phyloP scores from a whole-genome alignment of 1,140 invertebrate genomes.

The Pseudachorutes palmiensis region DNA sequence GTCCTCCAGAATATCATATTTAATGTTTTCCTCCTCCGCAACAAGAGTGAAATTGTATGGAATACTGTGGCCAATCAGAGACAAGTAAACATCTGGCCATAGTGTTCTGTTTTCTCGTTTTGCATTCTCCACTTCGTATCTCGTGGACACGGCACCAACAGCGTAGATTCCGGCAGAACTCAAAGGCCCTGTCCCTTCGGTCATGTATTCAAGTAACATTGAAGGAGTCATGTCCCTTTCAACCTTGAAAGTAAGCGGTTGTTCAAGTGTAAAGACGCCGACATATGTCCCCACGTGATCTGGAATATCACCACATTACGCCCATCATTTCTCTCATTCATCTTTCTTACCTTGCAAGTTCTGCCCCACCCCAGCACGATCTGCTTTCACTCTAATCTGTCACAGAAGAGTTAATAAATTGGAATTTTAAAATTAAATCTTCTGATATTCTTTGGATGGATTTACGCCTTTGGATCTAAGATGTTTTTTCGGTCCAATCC shows the following conservation, averaged over 20 bases:
- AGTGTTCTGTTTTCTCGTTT: background rate
- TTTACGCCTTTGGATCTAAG: constrained; percentile 24
- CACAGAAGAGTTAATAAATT: background rate
- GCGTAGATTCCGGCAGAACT: constrained; percentile 8
- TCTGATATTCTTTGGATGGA: background rate
- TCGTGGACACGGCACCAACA: background rate
- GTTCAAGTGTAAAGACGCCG: constrained; percentile 23
- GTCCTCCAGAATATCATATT: background rate
- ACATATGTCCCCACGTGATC: constrained; percentile 41
- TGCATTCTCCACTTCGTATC: background rate
- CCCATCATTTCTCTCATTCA: background rate
- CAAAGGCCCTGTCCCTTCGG: constrained; percentile 23
- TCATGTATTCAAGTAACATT: constrained; percentile 15
- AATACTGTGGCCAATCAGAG: background rate
- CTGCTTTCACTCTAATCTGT: constrained; percentile 27
- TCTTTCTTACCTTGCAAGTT: constrained; percentile 39
- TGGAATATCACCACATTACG: background rate
- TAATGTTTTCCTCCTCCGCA: background rate
- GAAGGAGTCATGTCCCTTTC: constrained; percentile 16
- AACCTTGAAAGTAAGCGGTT: constrained; percentile 12
- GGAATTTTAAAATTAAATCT: background rate
- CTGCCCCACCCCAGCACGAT: constrained; percentile 36
- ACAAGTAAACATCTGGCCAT: constrained; percentile 22
- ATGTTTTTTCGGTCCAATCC: constrained; percentile 41
- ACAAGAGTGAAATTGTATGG: background rate